Conservation (phyloP, 1,140 invertebrate species). For the Chironomus tepperi region DNA sequence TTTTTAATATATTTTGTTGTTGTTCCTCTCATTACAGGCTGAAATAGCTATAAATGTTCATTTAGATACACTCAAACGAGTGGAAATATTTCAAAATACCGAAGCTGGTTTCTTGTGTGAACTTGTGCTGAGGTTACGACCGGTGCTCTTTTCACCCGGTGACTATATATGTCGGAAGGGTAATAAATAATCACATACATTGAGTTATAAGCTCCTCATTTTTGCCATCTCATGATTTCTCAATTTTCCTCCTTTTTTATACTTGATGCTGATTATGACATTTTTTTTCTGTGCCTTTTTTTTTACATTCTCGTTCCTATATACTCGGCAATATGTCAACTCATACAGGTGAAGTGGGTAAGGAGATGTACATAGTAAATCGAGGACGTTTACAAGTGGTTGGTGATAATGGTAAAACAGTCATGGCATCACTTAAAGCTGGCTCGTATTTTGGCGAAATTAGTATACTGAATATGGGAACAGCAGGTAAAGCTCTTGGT, state of each 20-base stretch:
- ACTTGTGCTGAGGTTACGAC: constrained; percentile 84
- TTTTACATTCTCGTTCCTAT: no score
- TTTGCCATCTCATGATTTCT: no score
- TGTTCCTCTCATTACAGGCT: constrained; percentile 43
- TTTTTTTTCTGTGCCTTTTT: neutral
- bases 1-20: neutral
- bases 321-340: neutral
- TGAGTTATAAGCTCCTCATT: no score
- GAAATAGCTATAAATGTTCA: constrained; percentile 99
- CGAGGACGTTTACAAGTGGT: constrained; percentile 92
- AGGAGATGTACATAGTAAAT: constrained; percentile 99
- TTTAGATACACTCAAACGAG: constrained; percentile 92
- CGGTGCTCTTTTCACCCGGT: constrained; percentile 94
- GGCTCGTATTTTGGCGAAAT: constrained; percentile 99
- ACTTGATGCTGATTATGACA: neutral
- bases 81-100: constrained; percentile 98
- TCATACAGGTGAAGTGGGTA: constrained; percentile 87
- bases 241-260: no score
- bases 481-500: constrained; percentile 56
- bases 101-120: constrained; percentile 98
- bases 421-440: constrained; percentile 90
- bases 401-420: constrained; percentile 92
- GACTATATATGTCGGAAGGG: constrained; percentile 99
- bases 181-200: constrained; percentile 41
- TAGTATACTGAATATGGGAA: constrained; percentile 99